Conservation (phyloP, 2,888 invertebrate genomes). For the Luperina testacea region DNA sequence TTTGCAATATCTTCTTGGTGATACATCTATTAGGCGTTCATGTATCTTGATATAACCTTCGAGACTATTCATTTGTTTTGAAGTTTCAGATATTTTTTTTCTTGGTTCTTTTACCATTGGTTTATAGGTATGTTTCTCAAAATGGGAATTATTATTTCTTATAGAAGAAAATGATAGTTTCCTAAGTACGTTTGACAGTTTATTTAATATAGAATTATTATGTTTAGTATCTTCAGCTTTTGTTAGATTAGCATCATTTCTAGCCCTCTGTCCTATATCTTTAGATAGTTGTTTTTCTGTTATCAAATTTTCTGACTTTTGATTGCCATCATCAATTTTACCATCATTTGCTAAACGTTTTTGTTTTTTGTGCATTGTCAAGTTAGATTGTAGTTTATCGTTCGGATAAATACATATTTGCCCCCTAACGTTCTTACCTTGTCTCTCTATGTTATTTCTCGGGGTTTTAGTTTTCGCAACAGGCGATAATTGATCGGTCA, state of each 20-base stretch:
- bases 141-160: background rate
- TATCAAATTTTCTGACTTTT: background rate
- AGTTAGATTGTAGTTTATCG: background rate
- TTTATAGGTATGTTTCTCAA: background rate
- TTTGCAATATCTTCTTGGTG: background rate
- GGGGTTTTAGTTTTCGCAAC: slow-evolving; percentile 1
- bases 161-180: background rate
- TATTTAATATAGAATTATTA: slow-evolving; percentile 20
- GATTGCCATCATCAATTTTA: background rate
- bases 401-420: background rate
- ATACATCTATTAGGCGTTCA: background rate
- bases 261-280: background rate
- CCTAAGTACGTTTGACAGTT: slow-evolving; percentile 7
- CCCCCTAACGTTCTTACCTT: background rate
- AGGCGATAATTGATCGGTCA: background rate
- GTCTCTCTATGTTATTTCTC: background rate
- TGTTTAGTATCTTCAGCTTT: background rate
- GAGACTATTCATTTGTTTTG: slow-evolving; percentile 6
- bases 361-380: background rate
- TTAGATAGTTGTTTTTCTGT: background rate
- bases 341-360: background rate
- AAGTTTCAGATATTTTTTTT: background rate
- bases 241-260: slow-evolving; percentile 4
- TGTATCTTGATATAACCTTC: background rate
- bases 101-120: background rate